Percentiles rank a stretch among this genome's conserved stretches.
Conservation (phyloP, 2,888 invertebrate species). For the Standfussiana lucernea region DNA sequence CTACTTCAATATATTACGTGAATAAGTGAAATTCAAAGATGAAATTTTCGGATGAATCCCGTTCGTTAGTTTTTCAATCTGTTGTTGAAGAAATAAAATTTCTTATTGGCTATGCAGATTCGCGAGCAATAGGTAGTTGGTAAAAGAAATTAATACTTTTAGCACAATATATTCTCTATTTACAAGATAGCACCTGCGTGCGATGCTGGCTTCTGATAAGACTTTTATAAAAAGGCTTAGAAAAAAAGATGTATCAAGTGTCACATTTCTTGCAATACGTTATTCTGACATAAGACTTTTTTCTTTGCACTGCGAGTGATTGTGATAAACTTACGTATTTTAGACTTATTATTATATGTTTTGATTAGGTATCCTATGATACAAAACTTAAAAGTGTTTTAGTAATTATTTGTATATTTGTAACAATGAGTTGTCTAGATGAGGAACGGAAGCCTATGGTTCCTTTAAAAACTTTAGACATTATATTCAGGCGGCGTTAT, state of each 20-base stretch:
- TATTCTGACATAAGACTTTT: constrained; percentile 35
- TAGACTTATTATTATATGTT: background rate
- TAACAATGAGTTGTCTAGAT: constrained; percentile 72
- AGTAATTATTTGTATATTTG: constrained; percentile 17
- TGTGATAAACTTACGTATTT: constrained; percentile 18
- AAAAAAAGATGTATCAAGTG: background rate
- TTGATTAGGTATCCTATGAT: constrained; percentile 18
- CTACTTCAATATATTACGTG: too few relatives aligned
- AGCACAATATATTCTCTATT: constrained; percentile 1
- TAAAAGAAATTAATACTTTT: background rate
- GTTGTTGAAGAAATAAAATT: constrained; percentile 8
- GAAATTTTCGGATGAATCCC: constrained; percentile 6
- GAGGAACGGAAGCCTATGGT: constrained; percentile 85
- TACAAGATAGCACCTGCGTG: background rate
- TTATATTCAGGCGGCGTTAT: constrained; percentile 87
- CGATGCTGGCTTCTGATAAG: constrained; percentile 23
- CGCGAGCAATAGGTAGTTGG: background rate
- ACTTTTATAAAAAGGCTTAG: constrained; percentile 13
- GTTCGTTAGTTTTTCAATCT: constrained; percentile 3
- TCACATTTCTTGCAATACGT: constrained; percentile 1
- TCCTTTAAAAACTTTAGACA: constrained; percentile 85
- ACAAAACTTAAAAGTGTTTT: constrained; percentile 21
- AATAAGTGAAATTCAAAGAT: constrained; percentile 26
- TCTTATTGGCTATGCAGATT: constrained; percentile 24
- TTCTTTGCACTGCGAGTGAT: constrained; percentile 21